phyloP scores from a whole-genome alignment of 1,140 invertebrate species.

The Delia radicum region DNA sequence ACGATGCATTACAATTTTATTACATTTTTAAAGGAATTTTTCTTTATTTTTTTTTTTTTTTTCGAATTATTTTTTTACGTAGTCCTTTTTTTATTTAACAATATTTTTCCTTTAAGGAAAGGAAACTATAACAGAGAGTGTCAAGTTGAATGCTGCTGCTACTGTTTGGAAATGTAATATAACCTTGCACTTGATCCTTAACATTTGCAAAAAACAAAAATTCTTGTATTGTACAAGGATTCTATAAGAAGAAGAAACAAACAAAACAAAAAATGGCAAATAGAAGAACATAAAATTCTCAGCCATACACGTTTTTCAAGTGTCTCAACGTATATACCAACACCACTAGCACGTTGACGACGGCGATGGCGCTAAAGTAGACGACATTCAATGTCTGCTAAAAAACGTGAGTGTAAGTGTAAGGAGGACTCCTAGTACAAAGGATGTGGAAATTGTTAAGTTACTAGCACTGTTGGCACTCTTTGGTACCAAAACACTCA shows the following conservation, averaged over 20 bases:
- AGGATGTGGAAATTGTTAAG: conserved; percentile 10
- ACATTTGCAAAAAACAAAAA: no score
- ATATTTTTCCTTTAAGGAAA: background rate
- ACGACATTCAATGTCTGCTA: background rate
- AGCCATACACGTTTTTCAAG: background rate
- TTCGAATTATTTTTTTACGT: background rate
- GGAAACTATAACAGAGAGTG: conserved; percentile 17
- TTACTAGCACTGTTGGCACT: background rate
- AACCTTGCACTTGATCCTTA: conserved; percentile 26
- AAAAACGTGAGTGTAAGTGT: background rate
- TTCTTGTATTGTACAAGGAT: no score
- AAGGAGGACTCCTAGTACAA: background rate
- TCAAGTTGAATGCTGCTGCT: conserved; percentile 7
- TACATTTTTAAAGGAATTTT: background rate
- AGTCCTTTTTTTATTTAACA: background rate
- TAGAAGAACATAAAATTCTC: background rate
- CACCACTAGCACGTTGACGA: background rate
- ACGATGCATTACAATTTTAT: background rate
- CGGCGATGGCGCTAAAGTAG: no score
- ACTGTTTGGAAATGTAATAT: conserved; percentile 13
- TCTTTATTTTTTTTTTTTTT: background rate
- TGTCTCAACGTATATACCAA: background rate
- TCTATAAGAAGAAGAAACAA: no score
- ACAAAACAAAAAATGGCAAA: background rate
- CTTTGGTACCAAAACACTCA: no score